phyloP scores from a whole-genome alignment of 2,797 vertebrate species.

The Phalloptychus januarius region DNA sequence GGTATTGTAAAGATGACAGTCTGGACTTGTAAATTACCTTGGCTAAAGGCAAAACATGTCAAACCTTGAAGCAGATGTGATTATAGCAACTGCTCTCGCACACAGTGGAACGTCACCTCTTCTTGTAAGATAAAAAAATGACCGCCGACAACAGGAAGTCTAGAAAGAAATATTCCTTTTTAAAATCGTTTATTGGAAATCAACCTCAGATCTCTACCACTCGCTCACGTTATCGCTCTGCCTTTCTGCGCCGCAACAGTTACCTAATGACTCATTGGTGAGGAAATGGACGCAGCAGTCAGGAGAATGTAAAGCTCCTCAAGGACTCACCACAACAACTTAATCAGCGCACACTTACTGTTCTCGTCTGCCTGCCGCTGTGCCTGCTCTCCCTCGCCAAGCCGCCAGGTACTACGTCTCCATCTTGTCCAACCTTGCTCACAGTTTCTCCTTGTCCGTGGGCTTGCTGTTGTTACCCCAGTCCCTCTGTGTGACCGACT shows the following conservation, averaged over 20 bases:
- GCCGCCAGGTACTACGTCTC: slow-evolving; percentile 43
- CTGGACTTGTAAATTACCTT: not conserved
- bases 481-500: slow-evolving; percentile 23
- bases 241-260: slow-evolving; percentile 28
- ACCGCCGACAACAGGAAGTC: not conserved
- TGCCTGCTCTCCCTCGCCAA: slow-evolving; percentile 49
- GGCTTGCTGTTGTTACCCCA: slow-evolving; percentile 29
- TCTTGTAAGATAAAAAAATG: not conserved
- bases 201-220: not conserved
- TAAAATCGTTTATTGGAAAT: not conserved
- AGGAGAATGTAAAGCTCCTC: slow-evolving; percentile 54
- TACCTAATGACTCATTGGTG: slow-evolving; percentile 60
- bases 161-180: not conserved
- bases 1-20: not conserved
- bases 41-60: not conserved
- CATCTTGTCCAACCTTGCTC: slow-evolving; percentile 26
- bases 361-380: slow-evolving; percentile 35
- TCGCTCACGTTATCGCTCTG: slow-evolving; percentile 10
- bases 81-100: not conserved
- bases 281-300: slow-evolving; percentile 55
- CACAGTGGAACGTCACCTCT: not conserved
- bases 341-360: slow-evolving; percentile 63
- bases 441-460: slow-evolving; percentile 6
- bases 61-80: not conserved
- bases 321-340: slow-evolving; percentile 63